Evolutionary conservation across 1,140 invertebrate species (phyloP).

Genomic region (Thrips palmi): DNA sequence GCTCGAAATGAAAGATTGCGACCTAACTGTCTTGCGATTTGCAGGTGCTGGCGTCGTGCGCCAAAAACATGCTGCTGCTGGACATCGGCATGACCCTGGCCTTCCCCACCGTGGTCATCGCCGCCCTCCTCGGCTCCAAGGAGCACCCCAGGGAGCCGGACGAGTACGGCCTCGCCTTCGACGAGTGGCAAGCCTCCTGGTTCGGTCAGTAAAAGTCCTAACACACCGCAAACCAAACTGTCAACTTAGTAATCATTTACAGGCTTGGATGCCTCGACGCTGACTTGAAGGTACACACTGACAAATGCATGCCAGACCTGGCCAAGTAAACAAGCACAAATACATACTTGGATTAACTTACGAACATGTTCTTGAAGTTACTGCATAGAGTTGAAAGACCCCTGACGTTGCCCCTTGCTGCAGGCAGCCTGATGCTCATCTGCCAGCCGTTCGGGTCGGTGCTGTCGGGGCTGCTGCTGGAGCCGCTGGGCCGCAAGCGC

Average conservation of each 20-base stretch:
- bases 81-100: slow-evolving; percentile 18
- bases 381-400: too few species aligned
- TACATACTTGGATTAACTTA: too few species aligned
- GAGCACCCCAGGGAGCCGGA: too few species aligned
- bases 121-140: slow-evolving; percentile 11
- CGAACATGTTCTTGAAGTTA: too few species aligned
- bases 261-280: slow-evolving; percentile 9
- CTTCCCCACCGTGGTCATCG: slow-evolving; percentile 17
- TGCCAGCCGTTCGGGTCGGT: slow-evolving; percentile 17
- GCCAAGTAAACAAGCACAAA: slow-evolving; percentile 8
- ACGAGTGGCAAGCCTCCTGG: slow-evolving; percentile 16
- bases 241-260: slow-evolving; percentile 7
- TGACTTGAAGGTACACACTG: slow-evolving; percentile 11
- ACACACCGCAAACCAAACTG: neutral
- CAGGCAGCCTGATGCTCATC: slow-evolving; percentile 19
- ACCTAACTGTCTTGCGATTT: neutral
- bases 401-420: slow-evolving; percentile 17
- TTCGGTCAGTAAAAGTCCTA: slow-evolving; percentile 15
- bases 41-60: slow-evolving; percentile 16
- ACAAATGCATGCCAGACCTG: slow-evolving; percentile 1
- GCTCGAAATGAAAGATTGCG: slow-evolving; percentile 1
- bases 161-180: slow-evolving; percentile 13
- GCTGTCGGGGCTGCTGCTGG: slow-evolving; percentile 16
- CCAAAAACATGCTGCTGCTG: slow-evolving; percentile 16
- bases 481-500: slow-evolving; percentile 16